Percentiles rank a stretch among this genome's conserved stretches.
These are phyloP conservation scores for Varecia variegata DNA, from an alignment of 2,797 vertebrate species.

Conservation along the genomic window DNA sequence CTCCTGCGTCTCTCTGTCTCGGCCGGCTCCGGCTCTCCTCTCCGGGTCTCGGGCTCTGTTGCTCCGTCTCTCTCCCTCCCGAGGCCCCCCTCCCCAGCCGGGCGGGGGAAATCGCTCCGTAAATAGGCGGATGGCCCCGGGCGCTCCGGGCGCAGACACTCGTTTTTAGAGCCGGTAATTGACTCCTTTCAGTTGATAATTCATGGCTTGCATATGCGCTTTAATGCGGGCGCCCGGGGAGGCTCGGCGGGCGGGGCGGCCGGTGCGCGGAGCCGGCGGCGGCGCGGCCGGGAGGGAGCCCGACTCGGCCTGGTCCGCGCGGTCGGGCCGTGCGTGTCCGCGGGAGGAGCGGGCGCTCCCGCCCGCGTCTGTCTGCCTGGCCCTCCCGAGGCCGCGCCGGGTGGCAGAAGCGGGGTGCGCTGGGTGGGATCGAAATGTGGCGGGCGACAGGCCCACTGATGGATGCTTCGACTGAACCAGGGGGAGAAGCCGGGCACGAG, in stretches of 20 bases:
- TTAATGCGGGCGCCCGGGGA: slow-evolving; percentile 83
- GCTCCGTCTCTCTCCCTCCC: background rate
- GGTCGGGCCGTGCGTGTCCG: background rate
- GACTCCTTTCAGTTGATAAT: slow-evolving; percentile 99
- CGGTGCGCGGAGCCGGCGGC: background rate
- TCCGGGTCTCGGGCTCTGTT: background rate
- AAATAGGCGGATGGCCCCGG: slow-evolving; percentile 88
- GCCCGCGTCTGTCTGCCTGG: background rate
- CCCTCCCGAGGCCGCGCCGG: background rate
- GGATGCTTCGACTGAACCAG: background rate
- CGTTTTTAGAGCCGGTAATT: slow-evolving; percentile 99
- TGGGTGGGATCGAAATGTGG: background rate
- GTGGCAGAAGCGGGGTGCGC: background rate
- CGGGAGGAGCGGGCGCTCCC: background rate
- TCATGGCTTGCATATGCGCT: slow-evolving; percentile 91
- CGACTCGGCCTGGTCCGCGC: background rate
- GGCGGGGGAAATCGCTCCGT: slow-evolving; percentile 69
- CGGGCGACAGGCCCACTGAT: background rate
- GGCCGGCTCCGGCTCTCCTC: background rate
- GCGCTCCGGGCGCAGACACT: slow-evolving; percentile 84
- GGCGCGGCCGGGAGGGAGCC: background rate
- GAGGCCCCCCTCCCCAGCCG: background rate
- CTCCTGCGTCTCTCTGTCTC: background rate
- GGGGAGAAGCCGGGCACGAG: accelerated
- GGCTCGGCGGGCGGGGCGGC: slow-evolving; percentile 58